Conservation (phyloP, 1,140 invertebrate species). For the Zophobas atratus region DNA sequence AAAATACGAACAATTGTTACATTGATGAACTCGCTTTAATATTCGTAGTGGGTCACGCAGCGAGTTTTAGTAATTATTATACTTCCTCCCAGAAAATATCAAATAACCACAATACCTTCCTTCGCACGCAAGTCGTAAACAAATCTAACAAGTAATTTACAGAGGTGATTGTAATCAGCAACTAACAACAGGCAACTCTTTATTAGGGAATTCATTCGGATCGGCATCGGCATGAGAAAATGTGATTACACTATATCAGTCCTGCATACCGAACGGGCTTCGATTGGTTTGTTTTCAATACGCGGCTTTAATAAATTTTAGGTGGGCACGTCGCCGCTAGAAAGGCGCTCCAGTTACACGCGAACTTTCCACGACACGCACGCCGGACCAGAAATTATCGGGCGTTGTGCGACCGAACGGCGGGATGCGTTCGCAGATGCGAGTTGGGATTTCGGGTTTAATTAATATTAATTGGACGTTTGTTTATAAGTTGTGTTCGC, state of each 20-base stretch:
- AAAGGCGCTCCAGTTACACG: constrained; percentile 21
- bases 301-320: constrained; percentile 21
- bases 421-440: no score
- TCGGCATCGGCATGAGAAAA: constrained; percentile 29
- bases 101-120: constrained; percentile 48
- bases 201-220: constrained; percentile 40
- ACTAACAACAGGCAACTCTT: constrained; percentile 41
- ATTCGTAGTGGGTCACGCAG: constrained; percentile 47
- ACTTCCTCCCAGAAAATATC: constrained; percentile 48
- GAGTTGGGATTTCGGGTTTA: no score
- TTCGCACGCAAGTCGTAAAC: constrained; percentile 46
- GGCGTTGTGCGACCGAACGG: no score
- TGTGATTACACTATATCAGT: constrained; percentile 16
- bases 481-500: no score
- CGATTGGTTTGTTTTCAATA: constrained; percentile 30
- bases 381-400: no score
- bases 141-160: constrained; percentile 50
- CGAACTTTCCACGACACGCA: not conserved
- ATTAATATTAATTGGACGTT: no score
- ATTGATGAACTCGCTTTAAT: constrained; percentile 47
- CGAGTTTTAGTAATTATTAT: constrained; percentile 49
- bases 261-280: constrained; percentile 11
- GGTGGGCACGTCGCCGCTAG: constrained; percentile 13
- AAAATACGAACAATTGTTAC: constrained; percentile 41
- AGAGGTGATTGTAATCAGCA: constrained; percentile 47